Evolutionary conservation across 2,797 vertebrate species (phyloP).

Genomic region (Serranus cabrilla): DNA sequence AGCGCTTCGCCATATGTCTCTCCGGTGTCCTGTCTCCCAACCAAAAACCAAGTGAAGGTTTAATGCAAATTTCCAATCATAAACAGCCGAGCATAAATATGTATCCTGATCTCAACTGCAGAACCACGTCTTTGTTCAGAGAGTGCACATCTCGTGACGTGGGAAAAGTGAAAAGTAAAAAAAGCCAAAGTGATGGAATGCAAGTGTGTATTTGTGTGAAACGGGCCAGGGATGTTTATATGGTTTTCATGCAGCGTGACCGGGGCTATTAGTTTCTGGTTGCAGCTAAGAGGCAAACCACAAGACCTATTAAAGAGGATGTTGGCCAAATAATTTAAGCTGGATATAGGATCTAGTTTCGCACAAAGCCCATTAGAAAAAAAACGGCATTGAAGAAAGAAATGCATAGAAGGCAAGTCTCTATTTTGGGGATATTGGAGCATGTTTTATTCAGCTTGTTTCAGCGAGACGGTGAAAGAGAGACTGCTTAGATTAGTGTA

Average conservation of each 20-base stretch:
- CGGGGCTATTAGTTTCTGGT: conserved; percentile 60
- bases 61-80: conserved; percentile 72
- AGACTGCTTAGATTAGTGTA: conserved; percentile 63
- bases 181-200: conserved; percentile 49
- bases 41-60: conserved; percentile 52
- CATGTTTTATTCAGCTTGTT: conserved; percentile 67
- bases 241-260: conserved; percentile 69
- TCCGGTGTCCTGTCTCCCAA: conserved; percentile 65
- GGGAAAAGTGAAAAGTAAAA: conserved; percentile 20
- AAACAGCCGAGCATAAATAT: conserved; percentile 75
- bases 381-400: conserved; percentile 19
- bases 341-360: conserved; percentile 50
- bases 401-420: conserved; percentile 39
- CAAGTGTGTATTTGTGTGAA: conserved; percentile 48
- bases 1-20: conserved; percentile 53
- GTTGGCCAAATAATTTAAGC: conserved; percentile 67
- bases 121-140: conserved; percentile 48
- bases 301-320: conserved; percentile 64
- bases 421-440: conserved; percentile 35
- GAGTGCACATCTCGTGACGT: conserved; percentile 25
- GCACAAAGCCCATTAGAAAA: conserved; percentile 18
- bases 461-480: conserved; percentile 54
- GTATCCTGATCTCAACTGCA: conserved; percentile 51
- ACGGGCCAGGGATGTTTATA: conserved; percentile 62
- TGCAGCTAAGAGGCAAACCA: conserved; percentile 49